Evolutionary conservation across 2,888 invertebrate species (phyloP).

Genomic region (Orchesella flavescens): DNA sequence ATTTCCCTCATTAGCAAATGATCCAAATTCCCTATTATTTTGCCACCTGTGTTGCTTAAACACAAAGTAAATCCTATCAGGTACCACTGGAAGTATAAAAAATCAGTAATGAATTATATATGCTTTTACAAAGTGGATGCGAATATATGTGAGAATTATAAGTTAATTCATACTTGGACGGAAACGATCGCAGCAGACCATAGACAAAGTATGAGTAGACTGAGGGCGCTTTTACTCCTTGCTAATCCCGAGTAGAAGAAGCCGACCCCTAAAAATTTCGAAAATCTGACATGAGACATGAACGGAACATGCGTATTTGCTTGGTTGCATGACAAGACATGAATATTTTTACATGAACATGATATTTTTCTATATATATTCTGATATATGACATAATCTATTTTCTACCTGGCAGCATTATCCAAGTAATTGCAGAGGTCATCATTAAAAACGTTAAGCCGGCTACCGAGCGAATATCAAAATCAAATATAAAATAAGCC

Average conservation of each 20-base stretch:
- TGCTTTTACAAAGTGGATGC: neutral
- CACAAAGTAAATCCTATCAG: constrained; percentile 65
- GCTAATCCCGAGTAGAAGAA: constrained; percentile 69
- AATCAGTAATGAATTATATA: neutral
- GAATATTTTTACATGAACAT: too few species aligned
- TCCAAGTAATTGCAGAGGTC: constrained; percentile 61
- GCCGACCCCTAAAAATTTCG: too few species aligned
- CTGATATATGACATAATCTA: too few species aligned
- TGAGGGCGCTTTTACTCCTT: constrained; percentile 61
- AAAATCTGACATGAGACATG: too few species aligned
- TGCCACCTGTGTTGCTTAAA: constrained; percentile 49
- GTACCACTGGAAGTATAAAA: constrained; percentile 60
- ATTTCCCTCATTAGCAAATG: constrained; percentile 57
- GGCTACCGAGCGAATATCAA: neutral
- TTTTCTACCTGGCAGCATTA: constrained; percentile 70
- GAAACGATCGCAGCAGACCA: constrained; percentile 68
- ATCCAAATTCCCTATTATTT: constrained; percentile 66
- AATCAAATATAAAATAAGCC: neutral
- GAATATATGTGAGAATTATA: neutral
- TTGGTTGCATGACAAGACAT: too few species aligned
- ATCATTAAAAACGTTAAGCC: constrained; percentile 52
- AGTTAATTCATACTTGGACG: constrained; percentile 61
- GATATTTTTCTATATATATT: too few species aligned
- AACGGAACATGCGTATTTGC: too few species aligned
- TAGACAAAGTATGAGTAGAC: constrained; percentile 64